Evolutionary conservation across 2,113 vertebrate species (phyloP), one percentile per base, ranked within the genome.

Genomic region (Thinocorus orbignyianus): DNA sequence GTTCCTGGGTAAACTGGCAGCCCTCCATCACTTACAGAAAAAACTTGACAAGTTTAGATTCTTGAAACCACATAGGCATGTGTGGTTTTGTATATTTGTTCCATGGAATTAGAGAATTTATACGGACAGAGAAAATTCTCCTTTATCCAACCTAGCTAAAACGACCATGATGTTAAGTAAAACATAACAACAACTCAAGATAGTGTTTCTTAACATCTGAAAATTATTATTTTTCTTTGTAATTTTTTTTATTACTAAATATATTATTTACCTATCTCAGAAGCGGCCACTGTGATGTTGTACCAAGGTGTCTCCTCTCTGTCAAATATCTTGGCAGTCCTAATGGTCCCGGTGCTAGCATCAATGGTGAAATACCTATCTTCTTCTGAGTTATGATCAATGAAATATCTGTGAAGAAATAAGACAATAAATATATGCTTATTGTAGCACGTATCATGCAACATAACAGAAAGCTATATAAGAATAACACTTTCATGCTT

Each of bases 271-370:
- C 99, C 99, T 96, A 98, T 98, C 98, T 99, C 99, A 96, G 99
- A 98, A 96, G 99, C 99, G 97, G 98, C 97, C 87, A 99, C 99
- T 65, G 99, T 99, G 96, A 99, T 99, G 96, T 99, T 99, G 95
- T 99, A 99, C 99, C 99, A 99, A 7, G 99, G 97, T 41, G 96
- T 98, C 70, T 98, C 98, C 80, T 99, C 99, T 91, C 99, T 98
- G 97, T 99, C 99, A 96, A 99, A 98, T 91, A 97, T 96, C 88
- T 98, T 98, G 49, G 98, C 98, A 13, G 99, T 99, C 86, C 98
- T 98, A 92, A 99, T 98, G 13, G 98, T 98, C 48, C 99, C 99
- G 69, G 98, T 99, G 93, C 96, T 98, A 78, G 98, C 96, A 62
- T 99, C 98, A 55, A 99, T 98, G 58, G 98, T 98, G 97, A 99